Conservation (phyloP, 2,797 vertebrate species). For the Chloroceryle amazona region DNA sequence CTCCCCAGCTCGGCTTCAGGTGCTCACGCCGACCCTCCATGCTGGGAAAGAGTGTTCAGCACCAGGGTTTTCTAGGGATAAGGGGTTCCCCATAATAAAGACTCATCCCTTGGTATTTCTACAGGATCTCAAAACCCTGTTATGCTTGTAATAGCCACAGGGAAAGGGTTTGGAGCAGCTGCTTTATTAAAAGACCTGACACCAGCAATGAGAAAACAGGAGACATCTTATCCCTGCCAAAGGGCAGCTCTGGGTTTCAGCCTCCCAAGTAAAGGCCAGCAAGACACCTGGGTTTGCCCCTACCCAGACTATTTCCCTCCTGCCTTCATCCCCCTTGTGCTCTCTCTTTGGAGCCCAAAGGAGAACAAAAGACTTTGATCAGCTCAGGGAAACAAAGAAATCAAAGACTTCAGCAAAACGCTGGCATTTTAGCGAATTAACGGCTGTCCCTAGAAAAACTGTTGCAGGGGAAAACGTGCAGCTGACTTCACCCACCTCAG, state of each 20-base stretch:
- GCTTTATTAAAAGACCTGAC: background rate
- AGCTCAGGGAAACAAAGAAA: constrained; percentile 51
- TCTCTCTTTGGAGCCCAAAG: background rate
- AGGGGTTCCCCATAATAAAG: accelerated
- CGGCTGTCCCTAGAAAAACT: background rate
- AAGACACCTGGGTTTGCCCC: accelerated
- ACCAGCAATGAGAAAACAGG: background rate
- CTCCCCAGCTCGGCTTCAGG: background rate
- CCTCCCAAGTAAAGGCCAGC: background rate
- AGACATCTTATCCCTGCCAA: background rate
- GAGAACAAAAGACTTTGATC: constrained; percentile 59
- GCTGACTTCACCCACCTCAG: accelerated
- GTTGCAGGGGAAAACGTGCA: background rate
- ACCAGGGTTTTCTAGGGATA: background rate
- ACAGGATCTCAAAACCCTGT: background rate
- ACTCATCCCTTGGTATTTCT: background rate
- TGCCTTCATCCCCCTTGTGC: accelerated
- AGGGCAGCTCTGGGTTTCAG: background rate
- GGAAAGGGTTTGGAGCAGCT: background rate
- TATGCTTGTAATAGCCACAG: background rate
- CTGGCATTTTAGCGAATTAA: background rate
- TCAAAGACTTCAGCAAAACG: constrained; percentile 45
- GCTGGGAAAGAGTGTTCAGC: background rate
- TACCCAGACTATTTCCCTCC: accelerated
- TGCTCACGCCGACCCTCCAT: accelerated